phyloP scores from a whole-genome alignment of 2,888 invertebrate species.

The Oligia fasciuncula region DNA sequence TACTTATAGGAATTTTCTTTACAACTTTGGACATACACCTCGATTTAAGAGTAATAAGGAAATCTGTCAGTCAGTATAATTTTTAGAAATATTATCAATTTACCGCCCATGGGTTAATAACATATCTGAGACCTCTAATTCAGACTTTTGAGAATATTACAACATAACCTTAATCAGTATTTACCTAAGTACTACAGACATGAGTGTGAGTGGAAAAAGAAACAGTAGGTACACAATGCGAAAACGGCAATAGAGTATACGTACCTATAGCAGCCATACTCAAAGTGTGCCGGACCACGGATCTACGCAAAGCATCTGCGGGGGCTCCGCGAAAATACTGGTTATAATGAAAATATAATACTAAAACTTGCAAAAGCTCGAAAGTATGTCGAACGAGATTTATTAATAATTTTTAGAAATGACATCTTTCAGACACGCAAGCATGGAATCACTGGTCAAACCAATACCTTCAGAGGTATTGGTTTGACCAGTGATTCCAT shows the following conservation, averaged over 20 bases:
- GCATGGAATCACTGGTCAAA: neutral
- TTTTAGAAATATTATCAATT: neutral
- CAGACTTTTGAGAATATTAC: slow-evolving; percentile 11
- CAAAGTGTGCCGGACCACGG: neutral
- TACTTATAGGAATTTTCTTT: neutral
- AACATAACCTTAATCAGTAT: slow-evolving; percentile 7
- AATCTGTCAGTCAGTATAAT: neutral
- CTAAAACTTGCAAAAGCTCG: no score
- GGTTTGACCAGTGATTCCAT: no score
- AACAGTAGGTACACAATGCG: slow-evolving; percentile 12
- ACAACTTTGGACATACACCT: neutral
- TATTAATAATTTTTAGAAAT: no score
- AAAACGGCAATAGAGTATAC: slow-evolving; percentile 23
- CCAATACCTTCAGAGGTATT: neutral
- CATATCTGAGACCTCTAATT: neutral
- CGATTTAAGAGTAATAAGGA: neutral
- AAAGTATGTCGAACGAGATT: no score
- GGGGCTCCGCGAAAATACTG: no score
- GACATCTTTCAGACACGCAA: no score
- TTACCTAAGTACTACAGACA: slow-evolving; percentile 19
- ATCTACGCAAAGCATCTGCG: neutral
- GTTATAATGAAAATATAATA: no score
- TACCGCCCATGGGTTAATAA: no score
- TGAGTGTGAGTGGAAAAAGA: neutral
- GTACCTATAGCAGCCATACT: neutral